Base-by-base conservation (phyloP, 2,797 vertebrate species). In the Ataeniobius toweri region DNA sequence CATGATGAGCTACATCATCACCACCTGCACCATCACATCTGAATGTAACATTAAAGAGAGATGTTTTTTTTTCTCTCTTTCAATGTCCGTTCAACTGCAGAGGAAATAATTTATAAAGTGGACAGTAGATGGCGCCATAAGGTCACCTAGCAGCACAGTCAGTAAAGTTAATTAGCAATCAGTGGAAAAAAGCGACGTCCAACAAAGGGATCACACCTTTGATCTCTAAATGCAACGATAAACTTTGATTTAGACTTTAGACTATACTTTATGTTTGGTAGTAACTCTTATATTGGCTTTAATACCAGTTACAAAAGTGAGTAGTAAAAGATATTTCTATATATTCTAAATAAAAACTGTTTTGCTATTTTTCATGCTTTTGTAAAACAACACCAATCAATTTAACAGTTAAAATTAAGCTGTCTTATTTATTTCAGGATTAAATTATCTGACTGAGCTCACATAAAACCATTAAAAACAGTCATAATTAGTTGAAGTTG, bases 41-140 rank as follows among this genome's bases (percentile, higher is more conserved):
- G 31, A 44, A 39, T 12, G n/a, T 12, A 73, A 41, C 20, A 56
- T n/a, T 55, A 67, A 26, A 28, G 6, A 55, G 71, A 28, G 18
- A 67, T 3, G 4, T 13, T n/a, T n/a, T 68, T 24, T 2, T 3
- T 0, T 6, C 10, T 7, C 22, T 68, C 36, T 16, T 18, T 10
- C 10, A 7, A 3, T 36, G 31, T 39, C 18, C 6, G 39, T 41
- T 68, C 10, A 44, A 44, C 39, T 68, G 20, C 13, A 44, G 22
- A 5, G 44, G 39, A 41, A 31, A 26, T 39, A 26, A 69, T 24
- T 20, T 14, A 46, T 67, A 0, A 18, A 26, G 53, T 56, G 28
- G 13, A 0, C 51, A 79, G 81, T 77, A 79, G 69, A 46, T 50
- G 55, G 39, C 39, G 8, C 39, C 39, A 59, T 28, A 26, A 59